Base-by-base conservation (phyloP, 1,140 invertebrate genomes). In the Adoxophyes honmai region DNA sequence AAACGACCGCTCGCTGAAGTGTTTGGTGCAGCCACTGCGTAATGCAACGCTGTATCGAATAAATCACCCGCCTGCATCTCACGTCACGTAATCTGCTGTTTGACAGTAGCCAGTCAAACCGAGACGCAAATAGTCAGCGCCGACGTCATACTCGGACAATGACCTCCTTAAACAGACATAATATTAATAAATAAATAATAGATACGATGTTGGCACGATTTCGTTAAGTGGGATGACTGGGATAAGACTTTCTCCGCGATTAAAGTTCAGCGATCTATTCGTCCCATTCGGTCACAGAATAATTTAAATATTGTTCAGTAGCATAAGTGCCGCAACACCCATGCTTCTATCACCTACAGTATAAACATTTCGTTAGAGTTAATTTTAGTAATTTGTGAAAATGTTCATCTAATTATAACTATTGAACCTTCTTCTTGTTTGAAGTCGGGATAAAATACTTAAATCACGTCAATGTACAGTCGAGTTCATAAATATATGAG, bases 81-180 rank as follows among this genome's bases (percentile, higher is more conserved):
- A 28, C 14, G 68, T 57, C 68, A 67, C 70, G 66, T 79, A 70
- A 81, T 84, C 77, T 81, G 59, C 60, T 68, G 60, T 75, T 79
- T 79, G 78, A 84, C 77, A 79, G 81, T 70, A 68, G 71, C 71
- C 73, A 76, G 71, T 73, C 60, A 75, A 70, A 66, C 57, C 57
- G 34, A 57, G 61, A 71, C 81, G 70, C 55, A 84, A 84, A 81
- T 84, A 84, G 70, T 72, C 59, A 52, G 68, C 57, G 61, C 63
- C 59, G 61, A 81, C 81, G 81, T 84, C 81, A 81, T 52, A 53
- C 62, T 51, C 70, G 78, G 78, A 52, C 75, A 70, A 73, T 78
- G 78, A 73, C 75, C 81, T 66, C 68, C 67, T 60, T 66, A 28
- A n/a, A 28, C 42, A 48, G 42, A 48, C 42, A 48, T 48, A 21